phyloP scores from a whole-genome alignment of 2,113 vertebrate genomes.

The Pterocles burchelli region DNA sequence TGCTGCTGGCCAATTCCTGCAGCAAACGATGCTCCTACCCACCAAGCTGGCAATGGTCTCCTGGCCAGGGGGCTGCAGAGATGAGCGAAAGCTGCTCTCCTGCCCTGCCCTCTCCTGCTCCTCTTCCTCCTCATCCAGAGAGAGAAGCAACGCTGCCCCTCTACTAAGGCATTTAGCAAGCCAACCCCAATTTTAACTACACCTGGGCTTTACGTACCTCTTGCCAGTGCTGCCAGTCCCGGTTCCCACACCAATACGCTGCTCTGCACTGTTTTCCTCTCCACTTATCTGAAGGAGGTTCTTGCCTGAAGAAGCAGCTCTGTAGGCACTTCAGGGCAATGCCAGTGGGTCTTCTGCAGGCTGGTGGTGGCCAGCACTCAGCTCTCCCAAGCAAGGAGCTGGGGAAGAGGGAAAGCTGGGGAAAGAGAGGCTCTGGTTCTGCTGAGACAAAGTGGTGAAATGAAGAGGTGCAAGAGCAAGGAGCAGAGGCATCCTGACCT shows the following conservation, averaged over 20 bases:
- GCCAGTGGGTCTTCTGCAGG: background rate
- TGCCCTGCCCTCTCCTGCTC: background rate
- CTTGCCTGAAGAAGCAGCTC: background rate
- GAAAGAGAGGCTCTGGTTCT: background rate
- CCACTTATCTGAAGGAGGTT: background rate
- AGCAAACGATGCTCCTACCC: background rate
- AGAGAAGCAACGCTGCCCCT: background rate
- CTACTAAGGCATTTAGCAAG: background rate
- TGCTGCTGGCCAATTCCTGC: background rate
- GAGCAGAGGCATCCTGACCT: background rate
- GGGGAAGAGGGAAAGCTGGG: accelerated
- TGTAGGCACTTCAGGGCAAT: background rate
- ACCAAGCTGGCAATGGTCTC: background rate
- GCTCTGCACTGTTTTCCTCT: background rate
- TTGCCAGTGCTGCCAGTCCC: background rate
- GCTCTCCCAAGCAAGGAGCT: accelerated
- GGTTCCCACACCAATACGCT: accelerated
- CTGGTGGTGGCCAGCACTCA: background rate
- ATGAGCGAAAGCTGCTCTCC: background rate
- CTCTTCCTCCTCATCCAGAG: background rate
- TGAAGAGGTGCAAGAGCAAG: background rate
- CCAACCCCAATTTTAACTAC: background rate
- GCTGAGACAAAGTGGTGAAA: background rate
- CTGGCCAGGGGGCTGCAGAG: background rate
- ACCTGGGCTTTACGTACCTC: background rate